Base-by-base conservation (phyloP, 2,113 vertebrate species). In the Coregonus clupeaformis region DNA sequence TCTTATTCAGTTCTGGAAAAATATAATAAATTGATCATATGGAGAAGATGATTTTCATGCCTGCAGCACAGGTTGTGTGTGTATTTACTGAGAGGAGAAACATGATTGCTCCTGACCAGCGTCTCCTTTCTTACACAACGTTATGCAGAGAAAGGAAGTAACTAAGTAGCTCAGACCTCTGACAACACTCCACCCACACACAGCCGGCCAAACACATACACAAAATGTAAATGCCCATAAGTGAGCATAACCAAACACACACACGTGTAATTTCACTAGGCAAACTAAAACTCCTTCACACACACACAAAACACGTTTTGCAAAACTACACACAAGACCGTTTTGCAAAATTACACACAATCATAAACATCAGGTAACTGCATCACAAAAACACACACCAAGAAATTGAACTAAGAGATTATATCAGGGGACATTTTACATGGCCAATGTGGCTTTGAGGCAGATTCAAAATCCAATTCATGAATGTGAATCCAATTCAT, bases 121-220 rank as follows among this genome's bases (percentile, higher is more conserved):
- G 29, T 30, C 25, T 29, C 27, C 64, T 20, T 4, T 66, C 29
- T 66, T 66, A 24, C 29, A 66, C 64, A 66, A n/a, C n/a, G n/a
- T n/a, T n/a, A n/a, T 65, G 27, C 13, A 13, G 63, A 65, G 63
- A 65, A 25, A 66, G 64, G 64, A 66, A 66, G 64, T 66, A 66
- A 30, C 4, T 32, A 66, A 30, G 29, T 66, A 25, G 64, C 64
- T 66, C 14, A 66, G 29, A 66, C 63, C 27, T 66, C 64, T 66
- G 64, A 66, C 64, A 66, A 29, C 3, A 66, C 64, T n/a, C 64
- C 64, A 30, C 64, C 64, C 29, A 66, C 64, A 66, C 29, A 66
- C 22, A 66, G 64, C 64, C 20, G 64, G 64, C 29, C 64, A 66
- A 66, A 66, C 64, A 66, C 64, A 65, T 27, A 66, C 64, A 66